Conservation (phyloP, 2,113 vertebrate genomes). For the Platichthys flesus region DNA sequence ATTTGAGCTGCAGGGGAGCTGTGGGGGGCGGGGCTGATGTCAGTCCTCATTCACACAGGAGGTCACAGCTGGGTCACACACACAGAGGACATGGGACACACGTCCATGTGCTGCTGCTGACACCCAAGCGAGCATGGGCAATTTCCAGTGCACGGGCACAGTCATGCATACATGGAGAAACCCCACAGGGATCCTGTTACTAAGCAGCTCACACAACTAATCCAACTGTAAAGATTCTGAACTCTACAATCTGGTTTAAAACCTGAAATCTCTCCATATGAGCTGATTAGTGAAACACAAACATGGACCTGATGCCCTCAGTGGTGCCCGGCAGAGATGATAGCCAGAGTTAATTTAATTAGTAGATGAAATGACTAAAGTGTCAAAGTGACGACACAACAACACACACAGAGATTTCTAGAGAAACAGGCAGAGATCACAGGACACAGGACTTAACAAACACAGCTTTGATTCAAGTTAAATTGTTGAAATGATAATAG, state of each 20-base stretch:
- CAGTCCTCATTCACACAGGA: constrained; percentile 1
- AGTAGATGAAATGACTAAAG: neutral
- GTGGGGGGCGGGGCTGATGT: constrained; percentile 7
- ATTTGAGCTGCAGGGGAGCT: neutral
- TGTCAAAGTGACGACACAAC: neutral
- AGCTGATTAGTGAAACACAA: constrained; percentile 41
- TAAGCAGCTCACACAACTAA: constrained; percentile 63
- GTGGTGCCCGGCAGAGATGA: neutral
- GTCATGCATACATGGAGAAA: neutral
- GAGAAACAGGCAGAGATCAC: too few relatives aligned
- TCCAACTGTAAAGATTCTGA: constrained; percentile 55
- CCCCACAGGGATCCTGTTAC: constrained; percentile 22
- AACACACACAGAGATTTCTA: neutral
- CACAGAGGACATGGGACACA: neutral
- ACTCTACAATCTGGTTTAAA: constrained; percentile 45
- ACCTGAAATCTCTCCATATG: constrained; percentile 31
- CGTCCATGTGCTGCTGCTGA: neutral
- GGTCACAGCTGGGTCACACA: constrained; percentile 8
- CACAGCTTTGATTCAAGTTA: neutral
- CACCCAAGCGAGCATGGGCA: neutral
- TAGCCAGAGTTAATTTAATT: neutral
- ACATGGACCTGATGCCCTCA: neutral
- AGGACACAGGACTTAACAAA: neutral
- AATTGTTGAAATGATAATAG: too few relatives aligned
- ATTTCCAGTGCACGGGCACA: neutral